Base-by-base conservation (phyloP, 2,113 vertebrate species). In the Lagopus muta region DNA sequence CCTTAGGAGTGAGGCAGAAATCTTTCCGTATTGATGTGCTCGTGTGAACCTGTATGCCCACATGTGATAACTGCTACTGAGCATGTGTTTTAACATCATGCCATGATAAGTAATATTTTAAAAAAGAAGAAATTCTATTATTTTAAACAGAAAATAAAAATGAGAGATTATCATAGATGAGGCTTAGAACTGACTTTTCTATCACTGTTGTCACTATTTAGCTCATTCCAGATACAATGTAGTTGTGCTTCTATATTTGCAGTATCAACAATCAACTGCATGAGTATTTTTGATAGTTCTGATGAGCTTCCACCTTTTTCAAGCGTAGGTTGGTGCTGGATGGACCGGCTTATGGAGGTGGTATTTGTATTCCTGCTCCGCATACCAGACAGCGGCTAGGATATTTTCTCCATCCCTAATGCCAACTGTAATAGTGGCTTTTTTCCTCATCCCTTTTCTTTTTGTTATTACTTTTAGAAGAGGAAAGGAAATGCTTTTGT, bases 391-490 rank as follows among this genome's bases (percentile, higher is more conserved):
- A 86, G 90, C 77, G 79, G 86, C 80, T 62, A 66, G 81, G 75
- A 60, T 78, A 85, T 92, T 95, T 87, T 91, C 75, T 83, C 20
- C 75, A 70, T 76, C 64, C 64, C 30, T 52, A 45, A 12, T 19
- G 75, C 66, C n/a, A 86, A 1, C 47, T 43, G 8, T 47, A 76
- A 66, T 14, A 47, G 62, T 70, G 20, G 14, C 55, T 30, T 55
- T 27, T 64, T 82, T 86, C 60, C 64, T 86, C 69, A 57, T 82
- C 65, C 34, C 60, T 90, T 92, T 93, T 93, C 76, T 88, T 82
- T 57, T 61, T 40, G 32, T 45, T 82, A 58, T 61, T 61, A 12
- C 76, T 85, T 71, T 65, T 57, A 47, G 52, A 79, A 71, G 30
- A 78, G 50, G 55, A 54, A 81, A n/a, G 36, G 72, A 85, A 84